These are phyloP conservation scores for Eolophus roseicapilla DNA, from an alignment of 2,113 vertebrate species.

Conservation along the genomic window DNA sequence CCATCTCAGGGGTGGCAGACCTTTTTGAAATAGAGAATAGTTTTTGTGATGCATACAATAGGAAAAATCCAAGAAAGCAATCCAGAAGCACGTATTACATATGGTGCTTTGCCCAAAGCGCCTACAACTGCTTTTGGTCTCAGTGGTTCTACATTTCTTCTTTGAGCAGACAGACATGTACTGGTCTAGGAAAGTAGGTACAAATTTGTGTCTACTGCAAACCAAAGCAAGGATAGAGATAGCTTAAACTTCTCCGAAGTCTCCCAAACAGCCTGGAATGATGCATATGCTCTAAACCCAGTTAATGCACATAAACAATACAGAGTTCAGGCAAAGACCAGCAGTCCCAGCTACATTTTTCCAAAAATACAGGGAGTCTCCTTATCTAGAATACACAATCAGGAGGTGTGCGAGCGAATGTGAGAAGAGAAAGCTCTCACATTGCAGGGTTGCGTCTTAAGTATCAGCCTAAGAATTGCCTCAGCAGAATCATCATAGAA, in stretches of 20 bases:
- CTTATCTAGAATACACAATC: background rate
- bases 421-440: background rate
- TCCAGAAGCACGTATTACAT: background rate
- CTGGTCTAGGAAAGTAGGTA: background rate
- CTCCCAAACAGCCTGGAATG: background rate
- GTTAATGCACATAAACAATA: accelerated
- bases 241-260: background rate
- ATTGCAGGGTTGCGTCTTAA: accelerated
- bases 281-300: background rate
- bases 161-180: background rate
- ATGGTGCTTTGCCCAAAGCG: background rate
- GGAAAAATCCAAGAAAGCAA: background rate
- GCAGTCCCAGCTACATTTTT: background rate
- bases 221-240: background rate
- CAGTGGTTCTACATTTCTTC: background rate
- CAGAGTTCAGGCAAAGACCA: background rate
- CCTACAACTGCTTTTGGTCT: background rate
- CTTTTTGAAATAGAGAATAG: background rate
- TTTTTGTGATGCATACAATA: background rate
- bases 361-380: background rate
- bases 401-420: accelerated
- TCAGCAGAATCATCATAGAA: background rate
- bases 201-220: background rate
- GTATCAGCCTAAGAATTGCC: background rate
- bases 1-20: background rate